phyloP scores from a whole-genome alignment of 1,140 invertebrate species.

The Papilio xuthus region DNA sequence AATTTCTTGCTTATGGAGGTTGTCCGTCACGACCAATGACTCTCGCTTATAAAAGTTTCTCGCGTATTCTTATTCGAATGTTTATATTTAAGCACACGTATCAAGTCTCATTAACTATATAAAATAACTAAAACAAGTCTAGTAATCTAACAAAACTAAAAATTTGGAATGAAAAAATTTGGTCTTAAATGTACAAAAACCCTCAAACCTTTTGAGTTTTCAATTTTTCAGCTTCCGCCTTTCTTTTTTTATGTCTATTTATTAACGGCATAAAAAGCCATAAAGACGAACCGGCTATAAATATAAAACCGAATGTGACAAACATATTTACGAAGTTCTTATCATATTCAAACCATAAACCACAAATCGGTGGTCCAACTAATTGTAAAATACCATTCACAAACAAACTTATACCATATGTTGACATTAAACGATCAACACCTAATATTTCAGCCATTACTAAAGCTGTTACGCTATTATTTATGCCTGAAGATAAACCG shows the following conservation, averaged over 20 bases:
- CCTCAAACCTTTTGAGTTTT: slow-evolving; percentile 42
- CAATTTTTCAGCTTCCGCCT: slow-evolving; percentile 46
- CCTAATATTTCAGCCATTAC: slow-evolving; percentile 93
- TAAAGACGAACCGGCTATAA: slow-evolving; percentile 86
- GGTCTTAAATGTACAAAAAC: slow-evolving; percentile 9
- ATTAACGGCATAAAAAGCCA: slow-evolving; percentile 90
- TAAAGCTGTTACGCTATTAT: slow-evolving; percentile 91
- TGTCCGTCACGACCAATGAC: too few relatives aligned
- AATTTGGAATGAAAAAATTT: slow-evolving; percentile 4
- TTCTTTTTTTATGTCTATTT: slow-evolving; percentile 74
- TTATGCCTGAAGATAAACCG: slow-evolving; percentile 90
- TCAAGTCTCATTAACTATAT: not conserved
- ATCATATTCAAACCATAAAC: slow-evolving; percentile 84
- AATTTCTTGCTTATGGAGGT: too few relatives aligned
- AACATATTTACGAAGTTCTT: slow-evolving; percentile 87
- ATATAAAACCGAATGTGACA: slow-evolving; percentile 86
- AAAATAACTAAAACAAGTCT: not conserved
- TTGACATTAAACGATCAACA: slow-evolving; percentile 89
- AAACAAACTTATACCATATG: slow-evolving; percentile 92
- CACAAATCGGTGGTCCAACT: slow-evolving; percentile 89
- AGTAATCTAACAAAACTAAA: not conserved
- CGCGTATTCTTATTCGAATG: too few relatives aligned
- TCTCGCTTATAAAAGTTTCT: too few relatives aligned
- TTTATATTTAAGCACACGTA: too few relatives aligned
- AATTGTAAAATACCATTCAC: slow-evolving; percentile 91